These are phyloP conservation scores for Cantharis rustica DNA, from an alignment of 2,888 invertebrate genomes.

Conservation along the genomic window DNA sequence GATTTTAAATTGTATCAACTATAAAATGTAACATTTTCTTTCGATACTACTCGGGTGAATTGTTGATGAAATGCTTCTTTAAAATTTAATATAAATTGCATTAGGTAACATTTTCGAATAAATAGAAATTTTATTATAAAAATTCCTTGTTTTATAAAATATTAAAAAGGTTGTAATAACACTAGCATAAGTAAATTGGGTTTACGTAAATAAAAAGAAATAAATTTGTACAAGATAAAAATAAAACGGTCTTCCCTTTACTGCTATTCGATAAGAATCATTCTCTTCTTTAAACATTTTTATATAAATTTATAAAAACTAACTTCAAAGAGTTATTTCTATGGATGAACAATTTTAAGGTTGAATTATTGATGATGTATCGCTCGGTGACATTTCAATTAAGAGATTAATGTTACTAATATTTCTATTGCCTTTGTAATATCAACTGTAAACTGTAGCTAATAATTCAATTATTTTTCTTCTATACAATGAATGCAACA, in stretches of 20 bases:
- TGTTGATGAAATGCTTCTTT: not conserved
- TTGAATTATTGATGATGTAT: not conserved
- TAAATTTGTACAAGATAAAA: not conserved
- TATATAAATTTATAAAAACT: not conserved
- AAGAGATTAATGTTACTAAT: not conserved
- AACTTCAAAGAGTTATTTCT: not conserved
- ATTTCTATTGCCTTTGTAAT: not conserved
- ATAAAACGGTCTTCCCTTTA: not conserved
- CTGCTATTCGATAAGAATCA: not conserved
- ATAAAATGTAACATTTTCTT: not conserved
- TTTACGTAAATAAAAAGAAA: not conserved
- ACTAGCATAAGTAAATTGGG: not conserved
- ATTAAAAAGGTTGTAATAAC: not conserved
- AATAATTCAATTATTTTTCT: not conserved
- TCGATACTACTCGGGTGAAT: not conserved
- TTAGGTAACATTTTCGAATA: not conserved
- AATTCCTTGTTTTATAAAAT: not conserved
- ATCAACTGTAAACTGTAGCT: not conserved
- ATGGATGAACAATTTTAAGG: not conserved
- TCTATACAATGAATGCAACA: not conserved
- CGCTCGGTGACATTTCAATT: not conserved
- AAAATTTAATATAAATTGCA: not conserved
- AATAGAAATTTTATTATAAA: not conserved
- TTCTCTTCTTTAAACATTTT: not conserved
- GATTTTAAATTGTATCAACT: not conserved